Evolutionary conservation across 2,113 vertebrate species (phyloP), one percentile per base, ranked within the genome.

Genomic region (Malaclemys terrapin): DNA sequence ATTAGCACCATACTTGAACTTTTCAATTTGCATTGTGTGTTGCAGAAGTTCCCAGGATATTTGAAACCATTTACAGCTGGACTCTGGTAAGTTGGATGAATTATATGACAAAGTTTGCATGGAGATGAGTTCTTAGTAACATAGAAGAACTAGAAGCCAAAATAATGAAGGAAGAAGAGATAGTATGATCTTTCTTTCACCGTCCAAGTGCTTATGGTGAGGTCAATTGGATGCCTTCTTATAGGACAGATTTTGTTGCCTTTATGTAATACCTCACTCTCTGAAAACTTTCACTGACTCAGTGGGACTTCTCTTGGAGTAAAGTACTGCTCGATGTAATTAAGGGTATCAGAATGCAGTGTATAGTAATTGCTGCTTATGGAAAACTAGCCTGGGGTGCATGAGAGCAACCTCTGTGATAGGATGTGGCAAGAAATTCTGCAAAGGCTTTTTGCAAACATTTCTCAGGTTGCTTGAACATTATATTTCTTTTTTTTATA

Each of bases 1-100:
- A 97, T 97, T 97, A 97, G 89, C 82, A 96, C 94, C 84, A 95
- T 91, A 72, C 82, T 96, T 97, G 96, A 97, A 95, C 94, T 89
- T 96, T 85, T 96, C 79, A 96, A 90, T 97, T 95, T 96, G 90
- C 84, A 90, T 95, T 95, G 93, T 96, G 88, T 82, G 84, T 94
- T 97, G 88, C 87, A 95, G 94, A 94, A 96, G 57, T 96, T 96
- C 54, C 94, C 80, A 89, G 76, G 85, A 81, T 95, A 91, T 92
- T 93, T 95, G 79, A 90, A 92, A n/a, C 50, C 54, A 29, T 93
- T 97, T 92, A 65, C 88, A 88, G 57, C 38, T 94, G 49, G 62
- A 94, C 86, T 90, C 45, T 93, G 80, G 17, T 35, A 1, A 54
- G 5, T 79, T 62, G 38, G 50, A 35, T 80, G 81, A 94, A 87